Percentiles rank a stretch among this genome's conserved stretches.
Evolutionary conservation across 2,113 vertebrate species (phyloP).

Genomic region (Pangasianodon hypophthalmus): DNA sequence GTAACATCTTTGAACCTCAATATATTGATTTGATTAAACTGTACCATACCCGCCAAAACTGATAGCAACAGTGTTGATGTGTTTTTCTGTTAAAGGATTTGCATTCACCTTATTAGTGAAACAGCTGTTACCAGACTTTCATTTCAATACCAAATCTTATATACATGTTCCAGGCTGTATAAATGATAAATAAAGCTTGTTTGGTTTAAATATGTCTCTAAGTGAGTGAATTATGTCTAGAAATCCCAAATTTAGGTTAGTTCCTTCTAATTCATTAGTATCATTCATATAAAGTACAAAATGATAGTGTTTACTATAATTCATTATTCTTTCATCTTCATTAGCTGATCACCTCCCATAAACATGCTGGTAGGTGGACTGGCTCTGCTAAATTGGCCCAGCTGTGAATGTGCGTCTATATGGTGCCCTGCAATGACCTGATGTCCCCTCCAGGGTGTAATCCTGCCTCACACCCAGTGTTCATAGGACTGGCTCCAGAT

Average conservation of each 20-base stretch:
- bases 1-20: background rate
- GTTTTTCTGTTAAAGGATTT: constrained; percentile 5
- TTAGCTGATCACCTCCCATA: background rate
- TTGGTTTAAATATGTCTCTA: background rate
- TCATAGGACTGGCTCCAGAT: background rate
- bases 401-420: background rate
- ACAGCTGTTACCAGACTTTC: constrained; percentile 7
- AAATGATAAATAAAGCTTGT: constrained; percentile 16
- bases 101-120: background rate
- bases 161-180: background rate
- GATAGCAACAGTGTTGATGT: background rate
- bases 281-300: background rate
- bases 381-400: background rate
- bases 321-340: background rate
- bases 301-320: background rate
- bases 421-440: background rate
- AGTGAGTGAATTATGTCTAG: background rate
- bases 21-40: background rate
- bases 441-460: background rate
- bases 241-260: background rate
- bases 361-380: background rate
- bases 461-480: background rate
- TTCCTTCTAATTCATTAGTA: background rate
- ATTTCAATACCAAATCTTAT: constrained; percentile 24
- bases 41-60: background rate